phyloP scores from a whole-genome alignment of 2,113 vertebrate species.

The Xenopus borealis region DNA sequence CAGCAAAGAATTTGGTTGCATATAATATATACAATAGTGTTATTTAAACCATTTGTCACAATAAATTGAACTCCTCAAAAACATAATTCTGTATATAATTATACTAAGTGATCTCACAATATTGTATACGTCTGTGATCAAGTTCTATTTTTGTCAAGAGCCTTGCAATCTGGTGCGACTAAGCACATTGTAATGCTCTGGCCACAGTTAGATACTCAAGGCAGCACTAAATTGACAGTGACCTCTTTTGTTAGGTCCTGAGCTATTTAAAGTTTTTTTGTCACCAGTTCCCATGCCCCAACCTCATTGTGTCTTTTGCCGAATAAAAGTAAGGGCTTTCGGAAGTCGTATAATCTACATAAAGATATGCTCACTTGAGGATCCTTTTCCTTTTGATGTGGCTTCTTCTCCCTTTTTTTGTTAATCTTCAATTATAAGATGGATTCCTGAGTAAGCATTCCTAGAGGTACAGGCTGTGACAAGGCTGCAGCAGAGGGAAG shows the following conservation, averaged over 20 bases:
- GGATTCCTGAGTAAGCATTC: conserved; percentile 47
- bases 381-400: conserved; percentile 35
- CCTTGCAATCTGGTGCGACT: conserved; percentile 11
- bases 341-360: conserved; percentile 31
- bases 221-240: conserved; percentile 9
- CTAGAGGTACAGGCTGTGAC: conserved; percentile 39
- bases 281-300: conserved; percentile 30
- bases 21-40: too few species aligned
- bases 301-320: conserved; percentile 8
- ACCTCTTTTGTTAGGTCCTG: conserved; percentile 11
- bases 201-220: background rate
- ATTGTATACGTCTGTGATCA: background rate
- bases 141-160: background rate
- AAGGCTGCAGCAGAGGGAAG: conserved; percentile 24
- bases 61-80: too few species aligned
- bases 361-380: conserved; percentile 42
- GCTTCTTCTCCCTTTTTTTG: conserved; percentile 20
- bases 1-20: too few species aligned
- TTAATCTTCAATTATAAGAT: conserved; percentile 42
- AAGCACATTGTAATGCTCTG: conserved; percentile 14
- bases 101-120: background rate
- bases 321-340: conserved; percentile 33
- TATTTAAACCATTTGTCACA: too few species aligned
- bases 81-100: too few species aligned
- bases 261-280: conserved; percentile 14